These are phyloP conservation scores for Grapholita molesta DNA, from an alignment of 1,140 invertebrate species.

Conservation along the genomic window DNA sequence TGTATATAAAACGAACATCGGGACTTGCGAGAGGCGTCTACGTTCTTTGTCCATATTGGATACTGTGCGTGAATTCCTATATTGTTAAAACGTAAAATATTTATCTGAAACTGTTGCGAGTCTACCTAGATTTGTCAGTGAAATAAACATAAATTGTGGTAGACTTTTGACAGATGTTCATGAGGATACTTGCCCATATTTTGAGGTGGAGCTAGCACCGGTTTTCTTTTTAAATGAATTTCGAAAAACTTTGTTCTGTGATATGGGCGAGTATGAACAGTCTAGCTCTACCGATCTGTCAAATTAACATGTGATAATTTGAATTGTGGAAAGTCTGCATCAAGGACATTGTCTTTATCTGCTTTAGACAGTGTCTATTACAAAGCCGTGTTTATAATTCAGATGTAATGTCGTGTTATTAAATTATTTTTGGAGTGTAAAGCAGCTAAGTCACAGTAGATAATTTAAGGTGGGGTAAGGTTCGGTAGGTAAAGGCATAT, in stretches of 20 bases:
- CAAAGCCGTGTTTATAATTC: slow-evolving; percentile 46
- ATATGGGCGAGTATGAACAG: slow-evolving; percentile 55
- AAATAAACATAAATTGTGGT: slow-evolving; percentile 73
- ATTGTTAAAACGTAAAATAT: slow-evolving; percentile 76
- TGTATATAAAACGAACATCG: slow-evolving; percentile 70
- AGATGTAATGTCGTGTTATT: slow-evolving; percentile 16
- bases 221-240: slow-evolving; percentile 41
- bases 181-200: slow-evolving; percentile 52
- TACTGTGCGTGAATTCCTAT: slow-evolving; percentile 64
- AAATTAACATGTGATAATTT: slow-evolving; percentile 30
- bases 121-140: slow-evolving; percentile 73
- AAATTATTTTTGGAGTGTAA: slow-evolving; percentile 18
- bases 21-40: slow-evolving; percentile 53
- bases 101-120: slow-evolving; percentile 68
- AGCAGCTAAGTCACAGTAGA: slow-evolving; percentile 40
- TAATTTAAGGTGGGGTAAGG: slow-evolving; percentile 1
- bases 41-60: slow-evolving; percentile 74
- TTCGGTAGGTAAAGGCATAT: slow-evolving; percentile 15
- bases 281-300: slow-evolving; percentile 53
- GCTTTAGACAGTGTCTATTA: slow-evolving; percentile 59
- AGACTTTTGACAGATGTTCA: slow-evolving; percentile 52
- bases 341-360: slow-evolving; percentile 56
- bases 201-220: slow-evolving; percentile 62
- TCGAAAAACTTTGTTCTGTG: slow-evolving; percentile 37
- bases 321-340: slow-evolving; percentile 40